These are phyloP conservation scores for Sebastes minor DNA, from an alignment of 2,797 vertebrate species.

Conservation along the genomic window DNA sequence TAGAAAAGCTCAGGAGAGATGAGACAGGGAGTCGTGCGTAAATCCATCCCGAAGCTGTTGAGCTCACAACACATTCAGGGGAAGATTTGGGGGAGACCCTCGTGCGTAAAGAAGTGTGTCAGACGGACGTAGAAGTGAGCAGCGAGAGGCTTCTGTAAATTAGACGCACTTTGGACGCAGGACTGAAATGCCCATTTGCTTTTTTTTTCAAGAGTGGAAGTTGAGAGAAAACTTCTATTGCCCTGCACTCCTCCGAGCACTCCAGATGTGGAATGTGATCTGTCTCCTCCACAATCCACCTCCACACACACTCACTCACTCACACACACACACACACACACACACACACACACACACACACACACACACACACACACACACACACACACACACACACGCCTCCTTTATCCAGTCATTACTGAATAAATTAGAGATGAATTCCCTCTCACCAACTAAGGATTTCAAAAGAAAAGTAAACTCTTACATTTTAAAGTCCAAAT, in stretches of 20 bases:
- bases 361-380: neutral
- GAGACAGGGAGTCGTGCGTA: slow-evolving; percentile 48
- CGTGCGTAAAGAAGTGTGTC: slow-evolving; percentile 68
- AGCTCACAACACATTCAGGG: slow-evolving; percentile 34
- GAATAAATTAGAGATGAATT: neutral
- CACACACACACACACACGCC: neutral
- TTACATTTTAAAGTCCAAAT: neutral
- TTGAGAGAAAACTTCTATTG: slow-evolving; percentile 8
- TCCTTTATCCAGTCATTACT: neutral
- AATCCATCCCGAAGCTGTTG: neutral
- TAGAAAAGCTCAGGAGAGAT: neutral
- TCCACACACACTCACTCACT: slow-evolving; percentile 7
- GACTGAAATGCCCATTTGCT: neutral
- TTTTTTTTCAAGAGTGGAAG: neutral
- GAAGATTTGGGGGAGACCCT: slow-evolving; percentile 67
- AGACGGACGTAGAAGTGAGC: slow-evolving; percentile 60
- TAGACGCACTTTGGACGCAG: slow-evolving; percentile 16
- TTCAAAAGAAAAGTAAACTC: slow-evolving; percentile 6
- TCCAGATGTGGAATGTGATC: slow-evolving; percentile 17
- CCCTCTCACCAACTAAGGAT: neutral
- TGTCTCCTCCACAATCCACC: slow-evolving; percentile 7
- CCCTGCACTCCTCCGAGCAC: slow-evolving; percentile 8
- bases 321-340: neutral
- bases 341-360: neutral
- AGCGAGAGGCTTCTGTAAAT: slow-evolving; percentile 28